Evolutionary conservation across 2,113 vertebrate genomes (phyloP), one percentile per base, ranked within the genome.

Genomic region (Pao palembangensis): DNA sequence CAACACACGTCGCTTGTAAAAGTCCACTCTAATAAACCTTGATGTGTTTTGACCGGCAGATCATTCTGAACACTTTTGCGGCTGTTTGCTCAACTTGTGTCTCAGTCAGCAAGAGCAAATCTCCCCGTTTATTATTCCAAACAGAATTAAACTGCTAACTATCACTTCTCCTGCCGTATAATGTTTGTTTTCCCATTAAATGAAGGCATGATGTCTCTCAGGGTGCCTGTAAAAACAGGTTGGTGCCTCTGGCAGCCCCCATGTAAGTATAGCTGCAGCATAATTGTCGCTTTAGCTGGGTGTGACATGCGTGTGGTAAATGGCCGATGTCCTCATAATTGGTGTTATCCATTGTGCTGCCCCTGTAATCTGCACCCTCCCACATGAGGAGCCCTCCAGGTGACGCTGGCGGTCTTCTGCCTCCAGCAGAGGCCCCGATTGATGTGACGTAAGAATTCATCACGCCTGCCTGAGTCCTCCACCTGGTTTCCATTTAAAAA

Each of bases 291-390:
- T 64, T 43, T 54, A 54, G 55, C 65, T 53, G 58, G 59, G 62
- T 74, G 74, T 60, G 62, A 70, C 64, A 69, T 70, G 66, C 51
- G 64, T 46, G 8, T 64, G 65, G 78, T 82, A 68, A 78, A 49
- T 19, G 78, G 42, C 61, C 55, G 59, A 64, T 74, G 63, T 80
- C 61, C 57, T 66, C 18, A 38, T 78, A 76, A 82, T 66, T 72
- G 68, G 43, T 80, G 79, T 84, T 84, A 58, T 86, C 51, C 17
- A 23, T 73, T 54, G 44, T 58, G 63, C 50, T 46, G 55, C 61
- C 71, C 75, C 71, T 80, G 57, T 79, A 73, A 80, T 78, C 58
- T 79, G 73, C 42, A 28, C 20, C 57, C 59, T 61, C 43, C 61
- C 60, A 63, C 25, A 51, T 7, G 2, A 61, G 69, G 23, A 58